Evolutionary conservation across 2,888 invertebrate species (phyloP), one percentile per base, ranked within the genome.

Genomic region (Protodeltote pygarga): DNA sequence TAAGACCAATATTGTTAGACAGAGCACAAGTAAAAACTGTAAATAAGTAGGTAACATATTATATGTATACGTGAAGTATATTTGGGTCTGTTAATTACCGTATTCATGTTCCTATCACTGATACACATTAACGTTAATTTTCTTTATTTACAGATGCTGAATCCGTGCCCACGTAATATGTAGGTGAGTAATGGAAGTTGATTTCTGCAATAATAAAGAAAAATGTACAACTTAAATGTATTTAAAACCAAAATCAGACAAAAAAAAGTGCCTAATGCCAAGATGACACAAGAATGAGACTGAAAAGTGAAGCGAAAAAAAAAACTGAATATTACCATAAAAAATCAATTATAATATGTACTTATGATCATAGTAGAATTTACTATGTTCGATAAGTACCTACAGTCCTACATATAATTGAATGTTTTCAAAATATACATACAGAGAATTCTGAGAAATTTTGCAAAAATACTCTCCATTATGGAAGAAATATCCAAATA

Each of bases 101-200:
- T n/a, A n/a, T n/a, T n/a, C n/a, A n/a, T n/a, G n/a, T n/a, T n/a
- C n/a, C n/a, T n/a, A n/a, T n/a, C n/a, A n/a, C n/a, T n/a, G n/a
- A n/a, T n/a, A n/a, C n/a, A n/a, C n/a, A n/a, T n/a, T n/a, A n/a
- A n/a, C n/a, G n/a, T n/a, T n/a, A 21, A 11, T 47, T 50, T 38
- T 60, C 52, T 58, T 50, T 50, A n/a, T 63, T 65, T 54, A 28
- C 79, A 81, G 76, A 70, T 72, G 58, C 53, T 58, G 52, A 34
- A 35, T 50, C 45, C 33, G 51, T 54, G 41, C 65, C 67, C 65
- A 61, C 61, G 46, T 70, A 75, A 72, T 53, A 83, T 80, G 77
- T 75, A 79, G 80, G 83, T 82, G 40, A 82, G 81, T 50, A 21
- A 44, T 14, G n/a, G 5, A 17, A 9, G 0, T 14, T 24, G 25